These are phyloP conservation scores for Alosa alosa DNA, from an alignment of 2,113 vertebrate genomes.

Conservation along the genomic window DNA sequence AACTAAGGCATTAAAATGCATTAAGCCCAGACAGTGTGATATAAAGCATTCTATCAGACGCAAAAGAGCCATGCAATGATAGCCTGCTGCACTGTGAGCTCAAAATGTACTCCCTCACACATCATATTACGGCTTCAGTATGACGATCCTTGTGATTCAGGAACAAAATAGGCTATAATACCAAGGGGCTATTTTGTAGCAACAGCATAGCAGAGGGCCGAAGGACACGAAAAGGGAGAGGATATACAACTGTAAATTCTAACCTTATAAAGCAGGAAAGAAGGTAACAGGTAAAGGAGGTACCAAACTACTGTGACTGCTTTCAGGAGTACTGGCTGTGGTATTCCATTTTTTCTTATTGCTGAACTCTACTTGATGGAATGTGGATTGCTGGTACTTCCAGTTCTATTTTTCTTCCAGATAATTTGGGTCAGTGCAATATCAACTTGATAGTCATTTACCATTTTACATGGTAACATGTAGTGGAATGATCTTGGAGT, in stretches of 20 bases:
- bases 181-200: not conserved
- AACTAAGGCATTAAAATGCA: constrained; percentile 4
- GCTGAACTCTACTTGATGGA: not conserved
- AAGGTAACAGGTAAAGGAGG: too few species aligned
- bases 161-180: not conserved
- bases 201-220: not conserved
- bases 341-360: not conserved
- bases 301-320: too few species aligned
- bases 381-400: not conserved
- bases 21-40: not conserved
- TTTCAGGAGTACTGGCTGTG: not conserved
- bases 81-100: not conserved
- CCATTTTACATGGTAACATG: too few species aligned
- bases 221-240: not conserved
- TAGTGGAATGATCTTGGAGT: too few species aligned
- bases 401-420: too few species aligned
- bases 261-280: not conserved
- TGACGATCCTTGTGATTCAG: too few species aligned
- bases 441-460: too few species aligned
- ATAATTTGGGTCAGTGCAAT: not conserved
- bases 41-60: not conserved
- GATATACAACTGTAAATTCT: not conserved
- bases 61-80: not conserved
- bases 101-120: not conserved
- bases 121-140: not conserved